These are phyloP conservation scores for Anarsia innoxiella DNA, from an alignment of 2,888 invertebrate genomes.

Conservation along the genomic window DNA sequence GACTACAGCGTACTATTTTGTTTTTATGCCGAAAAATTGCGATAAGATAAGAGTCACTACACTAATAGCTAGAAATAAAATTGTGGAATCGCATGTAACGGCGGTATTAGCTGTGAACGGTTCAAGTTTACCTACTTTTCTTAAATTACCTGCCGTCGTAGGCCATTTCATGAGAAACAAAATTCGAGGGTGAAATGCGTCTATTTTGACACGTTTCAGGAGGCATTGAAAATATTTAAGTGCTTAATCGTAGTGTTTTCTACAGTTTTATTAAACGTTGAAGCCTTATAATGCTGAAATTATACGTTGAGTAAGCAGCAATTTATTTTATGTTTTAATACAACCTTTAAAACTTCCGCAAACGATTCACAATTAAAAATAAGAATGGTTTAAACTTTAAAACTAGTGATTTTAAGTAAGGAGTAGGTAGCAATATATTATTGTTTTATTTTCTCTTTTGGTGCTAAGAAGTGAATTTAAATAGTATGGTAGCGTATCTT, in stretches of 20 bases:
- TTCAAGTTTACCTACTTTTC: constrained; percentile 58
- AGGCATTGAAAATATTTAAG: constrained; percentile 1
- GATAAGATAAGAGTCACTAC: constrained; percentile 61
- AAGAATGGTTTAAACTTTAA: no score
- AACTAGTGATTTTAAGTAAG: no score
- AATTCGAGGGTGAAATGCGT: constrained; percentile 31
- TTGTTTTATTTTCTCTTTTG: no score
- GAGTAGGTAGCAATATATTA: no score
- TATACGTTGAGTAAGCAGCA: no score
- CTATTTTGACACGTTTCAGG: constrained; percentile 20
- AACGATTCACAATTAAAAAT: no score
- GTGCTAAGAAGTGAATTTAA: no score
- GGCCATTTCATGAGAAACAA: constrained; percentile 42
- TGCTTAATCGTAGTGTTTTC: constrained; percentile 11
- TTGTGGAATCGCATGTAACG: constrained; percentile 70
- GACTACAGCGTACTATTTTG: constrained; percentile 49
- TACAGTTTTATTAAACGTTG: not conserved
- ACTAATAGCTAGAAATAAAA: constrained; percentile 66
- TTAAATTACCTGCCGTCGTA: constrained; percentile 37
- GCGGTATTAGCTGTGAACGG: constrained; percentile 64
- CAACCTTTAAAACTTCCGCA: no score
- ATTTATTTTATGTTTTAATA: constrained; percentile 1
- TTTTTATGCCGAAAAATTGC: constrained; percentile 60
- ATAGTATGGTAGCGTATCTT: no score
- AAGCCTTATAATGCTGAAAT: not conserved